A percentile compares a stretch with the other conserved stretches of the same genome.
phyloP scores from a whole-genome alignment of 2,797 vertebrate species.

The Mallotus villosus region DNA sequence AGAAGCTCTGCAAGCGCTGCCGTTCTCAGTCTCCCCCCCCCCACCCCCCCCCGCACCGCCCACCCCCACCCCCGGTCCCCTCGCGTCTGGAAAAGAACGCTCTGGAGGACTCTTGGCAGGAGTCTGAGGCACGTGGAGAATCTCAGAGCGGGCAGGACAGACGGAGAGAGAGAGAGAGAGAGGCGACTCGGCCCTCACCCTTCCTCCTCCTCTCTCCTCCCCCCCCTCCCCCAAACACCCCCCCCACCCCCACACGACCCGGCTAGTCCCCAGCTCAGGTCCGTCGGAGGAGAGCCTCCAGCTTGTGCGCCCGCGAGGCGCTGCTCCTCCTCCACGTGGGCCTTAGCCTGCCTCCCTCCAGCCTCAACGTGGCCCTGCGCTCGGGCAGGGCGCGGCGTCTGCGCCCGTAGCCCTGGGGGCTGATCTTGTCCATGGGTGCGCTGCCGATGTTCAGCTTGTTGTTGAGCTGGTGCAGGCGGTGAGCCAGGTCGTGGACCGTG shows the following conservation, averaged over 20 bases:
- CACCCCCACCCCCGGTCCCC: conserved; percentile 59
- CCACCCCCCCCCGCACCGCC: no score
- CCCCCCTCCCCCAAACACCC: conserved; percentile 10
- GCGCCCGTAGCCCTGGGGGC: conserved; percentile 89
- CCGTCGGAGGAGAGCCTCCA: conserved; percentile 67
- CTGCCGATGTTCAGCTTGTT: conserved; percentile 79
- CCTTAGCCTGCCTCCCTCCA: conserved; percentile 61
- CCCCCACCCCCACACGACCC: conserved; percentile 33
- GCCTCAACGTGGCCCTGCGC: conserved; percentile 51
- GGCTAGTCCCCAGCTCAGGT: conserved; percentile 60
- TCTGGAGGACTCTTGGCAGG: conserved; percentile 67
- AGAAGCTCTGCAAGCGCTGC: conserved; percentile 49
- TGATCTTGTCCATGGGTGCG: conserved; percentile 85
- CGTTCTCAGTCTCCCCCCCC: conserved; percentile 18
- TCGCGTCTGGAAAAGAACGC: conserved; percentile 64
- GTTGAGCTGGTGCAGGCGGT: conserved; percentile 84
- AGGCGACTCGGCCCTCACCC: conserved; percentile 15
- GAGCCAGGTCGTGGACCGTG: conserved; percentile 86
- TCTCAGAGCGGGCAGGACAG: conserved; percentile 53
- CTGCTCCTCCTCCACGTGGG: conserved; percentile 73
- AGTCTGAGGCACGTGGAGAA: conserved; percentile 71
- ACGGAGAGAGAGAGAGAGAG: conserved; percentile 38
- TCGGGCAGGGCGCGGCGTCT: conserved; percentile 78
- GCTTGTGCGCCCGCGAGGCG: conserved; percentile 67
- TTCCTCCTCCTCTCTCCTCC: conserved; percentile 50